Conservation (phyloP, 2,113 vertebrate genomes). For the Thymallus thymallus region DNA sequence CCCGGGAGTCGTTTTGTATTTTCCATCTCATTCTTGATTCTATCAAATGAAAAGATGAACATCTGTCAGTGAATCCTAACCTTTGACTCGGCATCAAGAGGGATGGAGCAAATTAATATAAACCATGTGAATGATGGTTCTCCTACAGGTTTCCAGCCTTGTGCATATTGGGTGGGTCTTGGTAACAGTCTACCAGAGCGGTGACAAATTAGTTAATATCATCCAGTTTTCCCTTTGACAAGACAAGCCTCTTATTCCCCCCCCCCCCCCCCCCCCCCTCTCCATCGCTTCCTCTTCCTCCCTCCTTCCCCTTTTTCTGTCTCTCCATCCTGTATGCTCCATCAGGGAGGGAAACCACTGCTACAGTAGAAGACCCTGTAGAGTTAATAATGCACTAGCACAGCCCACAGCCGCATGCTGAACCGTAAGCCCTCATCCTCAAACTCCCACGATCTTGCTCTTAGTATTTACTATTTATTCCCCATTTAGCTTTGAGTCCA, state of each 20-base stretch:
- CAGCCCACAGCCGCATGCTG: background rate
- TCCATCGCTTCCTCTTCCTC: background rate
- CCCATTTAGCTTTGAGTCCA: too few relatives aligned
- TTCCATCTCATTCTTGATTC: conserved; percentile 1
- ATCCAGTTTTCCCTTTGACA: background rate
- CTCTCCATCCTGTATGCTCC: background rate
- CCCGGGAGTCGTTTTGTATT: too few relatives aligned
- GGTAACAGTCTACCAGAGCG: conserved; percentile 38
- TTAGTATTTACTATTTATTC: too few relatives aligned
- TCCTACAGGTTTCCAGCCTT: conserved; percentile 12
- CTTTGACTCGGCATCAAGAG: conserved; percentile 7
- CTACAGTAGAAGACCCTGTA: background rate
- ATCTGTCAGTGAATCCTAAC: conserved; percentile 39
- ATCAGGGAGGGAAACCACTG: background rate
- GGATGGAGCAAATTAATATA: conserved; percentile 17
- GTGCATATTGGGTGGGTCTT: conserved; percentile 46
- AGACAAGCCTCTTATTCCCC: background rate
- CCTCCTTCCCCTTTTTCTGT: conserved; percentile 2
- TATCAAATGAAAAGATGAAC: conserved; percentile 28
- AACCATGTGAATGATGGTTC: conserved; percentile 26
- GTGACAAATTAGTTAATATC: conserved; percentile 57
- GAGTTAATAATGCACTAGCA: background rate
- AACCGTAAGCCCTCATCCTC: background rate
- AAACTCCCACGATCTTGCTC: background rate
- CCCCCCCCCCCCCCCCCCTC: background rate